These are phyloP conservation scores for Pluvialis apricaria DNA, from an alignment of 2,113 vertebrate genomes.

Conservation along the genomic window DNA sequence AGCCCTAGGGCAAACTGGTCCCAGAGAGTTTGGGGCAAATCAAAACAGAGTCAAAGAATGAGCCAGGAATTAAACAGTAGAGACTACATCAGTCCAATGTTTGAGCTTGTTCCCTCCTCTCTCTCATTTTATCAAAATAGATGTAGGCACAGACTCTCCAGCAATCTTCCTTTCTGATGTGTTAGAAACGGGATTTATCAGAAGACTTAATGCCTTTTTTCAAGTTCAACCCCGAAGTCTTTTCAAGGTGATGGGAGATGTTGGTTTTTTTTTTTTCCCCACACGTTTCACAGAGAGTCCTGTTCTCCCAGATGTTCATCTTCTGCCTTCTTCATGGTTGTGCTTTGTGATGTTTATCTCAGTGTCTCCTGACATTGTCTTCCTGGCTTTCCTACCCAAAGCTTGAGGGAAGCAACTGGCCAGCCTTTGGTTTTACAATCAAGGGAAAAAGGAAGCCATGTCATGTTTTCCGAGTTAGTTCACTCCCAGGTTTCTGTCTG, in stretches of 20 bases:
- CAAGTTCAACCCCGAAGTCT: background rate
- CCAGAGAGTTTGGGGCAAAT: background rate
- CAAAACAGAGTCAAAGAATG: background rate
- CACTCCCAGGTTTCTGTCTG: background rate
- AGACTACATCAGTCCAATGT: background rate
- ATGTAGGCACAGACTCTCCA: background rate
- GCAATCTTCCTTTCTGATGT: background rate
- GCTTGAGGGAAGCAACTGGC: background rate
- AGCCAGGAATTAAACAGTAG: background rate
- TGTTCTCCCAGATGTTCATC: background rate
- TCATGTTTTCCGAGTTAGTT: background rate
- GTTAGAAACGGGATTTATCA: background rate
- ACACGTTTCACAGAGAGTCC: background rate
- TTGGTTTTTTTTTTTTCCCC: rapidly evolving
- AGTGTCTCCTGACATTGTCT: background rate
- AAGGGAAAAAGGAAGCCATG: background rate
- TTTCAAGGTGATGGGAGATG: background rate
- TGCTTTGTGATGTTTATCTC: background rate
- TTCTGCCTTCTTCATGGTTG: background rate
- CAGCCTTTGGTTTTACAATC: background rate
- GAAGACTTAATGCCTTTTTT: background rate
- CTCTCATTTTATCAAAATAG: background rate
- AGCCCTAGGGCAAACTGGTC: background rate
- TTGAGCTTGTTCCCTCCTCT: background rate
- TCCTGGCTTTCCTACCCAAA: background rate